Base-by-base conservation (phyloP, 2,797 vertebrate genomes). In the Sebastes minor region DNA sequence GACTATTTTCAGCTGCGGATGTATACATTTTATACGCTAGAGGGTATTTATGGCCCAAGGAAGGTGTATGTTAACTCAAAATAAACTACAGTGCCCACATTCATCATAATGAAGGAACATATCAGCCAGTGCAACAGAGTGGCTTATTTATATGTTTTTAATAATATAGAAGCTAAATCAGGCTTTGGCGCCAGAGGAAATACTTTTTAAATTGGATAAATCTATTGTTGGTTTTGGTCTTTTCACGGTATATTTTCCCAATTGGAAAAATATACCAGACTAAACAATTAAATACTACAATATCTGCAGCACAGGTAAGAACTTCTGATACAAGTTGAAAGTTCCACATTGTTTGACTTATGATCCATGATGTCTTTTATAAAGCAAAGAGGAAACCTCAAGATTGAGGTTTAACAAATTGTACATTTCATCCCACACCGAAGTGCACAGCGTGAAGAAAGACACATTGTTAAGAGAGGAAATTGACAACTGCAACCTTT, bases 401-500 rank as follows among this genome's bases (percentile, higher is more conserved):
- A 46, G 11, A 68, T 33, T 23, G 5, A 13, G 35, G 16, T 68
- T 68, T 1, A 52, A 49, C 79, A 79, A 77, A 75, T 33, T 16
- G 12, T 14, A 70, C 33, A 53, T n/a, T 18, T 35, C 46, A 81
- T 38, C 73, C 71, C 35, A 30, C 73, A 81, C 71, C 22, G 1
- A 55, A 61, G 33, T 74, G 68, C 67, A 78, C 32, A 82, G 22
- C 69, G 25, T 66, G 35, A 65, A 22, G 55, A 66, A 67, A 81
- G 66, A 49, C 8, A 42, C 28, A 83, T 5, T 30, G 55, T 62
- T 56, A 63, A 61, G 12, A 72, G 53, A 82, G 33, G 61, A 88
- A 73, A 76, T 11, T 61, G 52, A 71, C 35, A 84, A 22, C 75
- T 32, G 55, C 81, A 86, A 88, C 72, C 68, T 74, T 89, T 88